phyloP scores from a whole-genome alignment of 2,113 vertebrate genomes.

The Ahaetulla prasina region DNA sequence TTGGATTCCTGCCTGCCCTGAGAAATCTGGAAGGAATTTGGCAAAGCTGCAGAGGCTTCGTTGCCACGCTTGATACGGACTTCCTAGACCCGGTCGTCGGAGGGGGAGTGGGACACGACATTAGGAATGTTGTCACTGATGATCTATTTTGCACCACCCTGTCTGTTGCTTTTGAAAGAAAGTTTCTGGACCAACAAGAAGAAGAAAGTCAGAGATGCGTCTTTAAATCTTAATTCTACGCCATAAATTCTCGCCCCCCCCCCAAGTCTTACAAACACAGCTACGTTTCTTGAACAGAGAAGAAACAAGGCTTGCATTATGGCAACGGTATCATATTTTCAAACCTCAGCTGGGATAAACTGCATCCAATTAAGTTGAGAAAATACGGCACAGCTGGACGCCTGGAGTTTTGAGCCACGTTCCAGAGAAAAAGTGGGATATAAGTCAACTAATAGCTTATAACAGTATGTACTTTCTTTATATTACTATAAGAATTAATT shows the following conservation, averaged over 20 bases:
- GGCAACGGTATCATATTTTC: background rate
- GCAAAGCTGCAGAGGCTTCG: too few species aligned
- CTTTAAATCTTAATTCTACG: background rate
- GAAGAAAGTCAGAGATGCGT: background rate
- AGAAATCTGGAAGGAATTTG: too few species aligned
- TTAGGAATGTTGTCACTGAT: background rate
- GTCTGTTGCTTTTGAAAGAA: background rate
- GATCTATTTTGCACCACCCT: background rate
- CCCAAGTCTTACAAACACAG: background rate
- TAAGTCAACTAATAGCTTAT: constrained; percentile 45
- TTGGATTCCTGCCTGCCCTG: too few species aligned
- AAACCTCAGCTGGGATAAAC: background rate
- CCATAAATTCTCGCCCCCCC: background rate
- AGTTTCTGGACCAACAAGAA: background rate
- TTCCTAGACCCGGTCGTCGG: too few species aligned
- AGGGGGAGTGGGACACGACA: too few species aligned
- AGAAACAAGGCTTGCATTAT: background rate
- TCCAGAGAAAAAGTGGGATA: constrained; percentile 2
- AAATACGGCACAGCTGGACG: background rate
- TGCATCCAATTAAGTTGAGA: background rate
- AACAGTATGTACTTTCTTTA: constrained; percentile 53
- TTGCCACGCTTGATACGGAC: too few species aligned
- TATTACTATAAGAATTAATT: constrained; percentile 52
- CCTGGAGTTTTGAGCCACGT: background rate
- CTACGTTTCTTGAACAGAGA: background rate